Evolutionary conservation across 1,140 invertebrate genomes (phyloP).

Genomic region (Rhopalosiphum padi): DNA sequence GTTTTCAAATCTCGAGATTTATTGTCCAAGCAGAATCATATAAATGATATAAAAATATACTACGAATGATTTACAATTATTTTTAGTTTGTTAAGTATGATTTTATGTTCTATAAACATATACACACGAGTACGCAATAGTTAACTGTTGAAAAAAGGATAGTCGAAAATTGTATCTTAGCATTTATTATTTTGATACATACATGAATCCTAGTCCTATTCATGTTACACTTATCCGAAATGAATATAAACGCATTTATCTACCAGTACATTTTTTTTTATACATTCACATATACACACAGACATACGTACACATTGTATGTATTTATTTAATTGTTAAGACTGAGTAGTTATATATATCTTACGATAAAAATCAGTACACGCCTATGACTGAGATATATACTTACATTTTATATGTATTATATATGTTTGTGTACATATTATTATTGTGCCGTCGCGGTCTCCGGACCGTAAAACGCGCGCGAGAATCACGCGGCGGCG

Average conservation of each 20-base stretch:
- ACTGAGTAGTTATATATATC: background rate
- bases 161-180: background rate
- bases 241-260: background rate
- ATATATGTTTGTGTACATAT: background rate
- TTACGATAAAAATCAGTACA: background rate
- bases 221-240: background rate
- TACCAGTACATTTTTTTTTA: background rate
- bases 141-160: background rate
- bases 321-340: background rate
- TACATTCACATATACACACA: background rate
- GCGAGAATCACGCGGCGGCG: conserved; percentile 21
- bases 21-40: too few species aligned
- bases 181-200: background rate
- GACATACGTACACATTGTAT: background rate
- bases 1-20: too few species aligned
- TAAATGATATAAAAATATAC: too few species aligned
- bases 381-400: background rate
- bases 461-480: conserved; percentile 37
- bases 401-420: background rate
- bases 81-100: background rate
- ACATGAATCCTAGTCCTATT: background rate
- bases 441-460: background rate
- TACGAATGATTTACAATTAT: background rate
- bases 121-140: background rate
- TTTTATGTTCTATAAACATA: background rate